Base-by-base conservation (phyloP, 2,113 vertebrate species). In the Ageneiosus marmoratus region DNA sequence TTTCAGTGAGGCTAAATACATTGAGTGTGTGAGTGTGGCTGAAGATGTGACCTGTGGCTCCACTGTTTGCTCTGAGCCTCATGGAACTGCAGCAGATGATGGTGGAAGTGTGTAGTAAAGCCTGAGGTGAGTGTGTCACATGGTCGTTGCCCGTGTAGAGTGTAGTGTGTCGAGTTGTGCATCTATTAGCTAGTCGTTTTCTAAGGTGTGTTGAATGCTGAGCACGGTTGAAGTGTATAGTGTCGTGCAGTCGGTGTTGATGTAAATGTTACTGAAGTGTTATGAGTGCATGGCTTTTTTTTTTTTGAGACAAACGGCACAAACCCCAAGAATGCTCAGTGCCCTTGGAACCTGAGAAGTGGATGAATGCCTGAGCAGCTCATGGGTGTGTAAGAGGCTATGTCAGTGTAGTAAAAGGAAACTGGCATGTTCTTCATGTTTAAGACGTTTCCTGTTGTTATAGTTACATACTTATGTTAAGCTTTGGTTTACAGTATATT, bases 11-110 rank as follows among this genome's bases (percentile, higher is more conserved):
- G 73, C 27, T 74, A 74, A 79, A 77, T 32, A 53, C n/a, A 67
- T 58, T 46, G 48, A 50, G 48, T 50, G 73, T 55, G 73, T 34
- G 37, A 82, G 76, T 85, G 58, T 80, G 80, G 83, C 87, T 91
- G 78, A 75, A 86, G 51, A 83, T 90, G 86, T 94, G 91, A 94
- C 89, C 87, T 93, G 89, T 93, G 81, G 83, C 90, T 88, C 91
- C 89, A 90, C 90, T 94, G 91, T 94, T 90, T 93, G 89, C 92
- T 91, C 92, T 90, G 91, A 89, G 90, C 88, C 86, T 87, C 89
- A 82, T 86, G 92, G 91, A 94, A 93, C 92, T 91, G 94, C 93
- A 93, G 94, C 94, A 94, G 94, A 94, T 94, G 93, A 86, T 94
- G 92, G 92, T 94, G 93, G 94, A 94, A 89, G 91, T 94, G 90